phyloP scores from a whole-genome alignment of 2,797 vertebrate species.

The Podargus strigoides region DNA sequence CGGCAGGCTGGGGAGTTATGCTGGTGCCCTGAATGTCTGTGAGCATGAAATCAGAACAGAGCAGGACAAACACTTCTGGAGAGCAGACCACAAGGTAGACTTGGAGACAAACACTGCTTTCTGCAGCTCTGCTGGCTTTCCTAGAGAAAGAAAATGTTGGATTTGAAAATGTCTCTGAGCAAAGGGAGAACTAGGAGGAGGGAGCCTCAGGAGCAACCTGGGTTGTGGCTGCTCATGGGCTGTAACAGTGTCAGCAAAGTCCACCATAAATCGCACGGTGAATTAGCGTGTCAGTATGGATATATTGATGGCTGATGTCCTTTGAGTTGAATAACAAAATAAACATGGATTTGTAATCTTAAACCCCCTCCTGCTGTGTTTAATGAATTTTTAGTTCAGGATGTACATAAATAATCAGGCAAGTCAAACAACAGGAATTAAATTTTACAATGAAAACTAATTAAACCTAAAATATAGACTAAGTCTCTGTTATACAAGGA shows the following conservation, averaged over 20 bases:
- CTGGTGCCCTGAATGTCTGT: not conserved
- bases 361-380: slow-evolving; percentile 77
- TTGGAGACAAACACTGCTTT: not conserved
- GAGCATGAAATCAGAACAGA: fast-evolving
- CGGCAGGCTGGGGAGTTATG: fast-evolving
- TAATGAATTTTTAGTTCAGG: slow-evolving; percentile 76
- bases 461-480: slow-evolving; percentile 38
- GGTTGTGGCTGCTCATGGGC: not conserved
- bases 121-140: not conserved
- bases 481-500: not conserved
- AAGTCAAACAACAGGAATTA: slow-evolving; percentile 81
- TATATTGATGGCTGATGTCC: slow-evolving; percentile 74
- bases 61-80: not conserved
- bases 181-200: not conserved
- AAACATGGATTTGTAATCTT: slow-evolving; percentile 80
- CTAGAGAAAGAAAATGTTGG: not conserved
- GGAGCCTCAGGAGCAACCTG: not conserved
- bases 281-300: not conserved
- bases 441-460: slow-evolving; percentile 83
- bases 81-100: not conserved
- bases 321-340: slow-evolving; percentile 81
- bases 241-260: not conserved
- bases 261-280: not conserved
- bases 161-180: not conserved
- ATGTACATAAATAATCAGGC: slow-evolving; percentile 84